Percentiles rank a stretch among this genome's conserved stretches.
phyloP scores from a whole-genome alignment of 2,888 invertebrate species.

The Hirtodrosophila trivittata region DNA sequence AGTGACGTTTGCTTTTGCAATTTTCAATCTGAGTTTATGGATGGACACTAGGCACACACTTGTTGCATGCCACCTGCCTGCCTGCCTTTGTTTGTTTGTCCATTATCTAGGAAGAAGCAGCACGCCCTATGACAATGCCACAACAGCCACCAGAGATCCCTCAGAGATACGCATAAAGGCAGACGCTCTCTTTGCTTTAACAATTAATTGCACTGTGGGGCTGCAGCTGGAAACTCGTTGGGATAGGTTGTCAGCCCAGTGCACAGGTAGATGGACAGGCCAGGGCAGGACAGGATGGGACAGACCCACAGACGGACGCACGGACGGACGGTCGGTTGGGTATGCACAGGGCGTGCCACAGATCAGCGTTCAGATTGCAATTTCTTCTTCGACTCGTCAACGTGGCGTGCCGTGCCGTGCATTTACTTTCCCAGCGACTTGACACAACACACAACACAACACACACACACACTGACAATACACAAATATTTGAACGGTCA shows the following conservation, averaged over 20 bases:
- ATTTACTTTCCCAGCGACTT: constrained; percentile 58
- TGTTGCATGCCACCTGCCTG: constrained; percentile 55
- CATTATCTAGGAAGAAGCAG: constrained; percentile 48
- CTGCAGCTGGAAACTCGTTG: constrained; percentile 69
- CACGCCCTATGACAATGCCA: constrained; percentile 45
- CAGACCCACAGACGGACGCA: not conserved
- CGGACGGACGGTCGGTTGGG: constrained; percentile 39
- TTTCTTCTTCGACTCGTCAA: constrained; percentile 42
- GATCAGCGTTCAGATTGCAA: constrained; percentile 63
- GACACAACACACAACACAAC: constrained; percentile 29
- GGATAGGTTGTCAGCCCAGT: constrained; percentile 67
- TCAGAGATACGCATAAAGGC: constrained; percentile 23
- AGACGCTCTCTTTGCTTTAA: constrained; percentile 18
- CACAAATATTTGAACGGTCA: constrained; percentile 56
- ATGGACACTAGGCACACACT: constrained; percentile 68
- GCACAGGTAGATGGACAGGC: constrained; percentile 6
- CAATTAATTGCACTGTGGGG: constrained; percentile 46
- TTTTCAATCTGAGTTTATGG: constrained; percentile 40
- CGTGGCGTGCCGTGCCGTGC: constrained; percentile 48
- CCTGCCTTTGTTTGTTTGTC: constrained; percentile 21
- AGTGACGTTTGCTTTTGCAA: constrained; percentile 35
- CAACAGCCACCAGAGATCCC: constrained; percentile 6
- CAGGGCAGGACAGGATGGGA: constrained; percentile 3
- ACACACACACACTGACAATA: constrained; percentile 12
- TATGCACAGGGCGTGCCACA: constrained; percentile 56